Base-by-base conservation (phyloP, 1,140 invertebrate species). In the Aphaenogaster floridana region DNA sequence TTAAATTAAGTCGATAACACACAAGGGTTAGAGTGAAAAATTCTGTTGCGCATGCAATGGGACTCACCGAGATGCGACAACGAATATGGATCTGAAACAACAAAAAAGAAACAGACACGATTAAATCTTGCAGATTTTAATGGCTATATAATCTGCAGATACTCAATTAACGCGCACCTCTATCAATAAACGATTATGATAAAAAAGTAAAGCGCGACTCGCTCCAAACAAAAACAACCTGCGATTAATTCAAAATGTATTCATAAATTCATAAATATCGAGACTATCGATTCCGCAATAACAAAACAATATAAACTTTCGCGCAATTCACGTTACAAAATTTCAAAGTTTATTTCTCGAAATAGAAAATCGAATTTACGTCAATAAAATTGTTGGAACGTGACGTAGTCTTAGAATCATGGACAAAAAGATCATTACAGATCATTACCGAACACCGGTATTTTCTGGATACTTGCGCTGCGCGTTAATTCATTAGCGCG, bases 71-170 rank as follows among this genome's bases (percentile, higher is more conserved):
- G 93, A 93, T 94, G 94, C 79, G 94, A 95, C 91, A 93, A 94
- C 77, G 93, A 95, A 94, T 95, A 93, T 78, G 95, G 94, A 94
- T 95, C 95, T 95, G 95, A 94, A 95, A 95, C 94, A 94, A 81
- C 83, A 93, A 94, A 95, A 92, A 88, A 86, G 39, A 93, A 88
- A 88, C 57, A 72, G 13, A 64, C 21, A 83, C 21, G 45, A 80
- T 86, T 86, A 86, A 68, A 74, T 11, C 13, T 83, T 54, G 28
- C 7, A 45, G 17, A 83, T 48, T 84, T 59, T 9, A 76, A 28
- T 76, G 13, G 68, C 28, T 42, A 61, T 34, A 34, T 17, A 15
- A 48, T 7, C 11, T 39, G 68, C n/a, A 42, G 28, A 48, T n/a
- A 42, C 36, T 81, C 48, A 68, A 78, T 89, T 86, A 86, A 79